Base-by-base conservation (phyloP, 2,113 vertebrate species). In the Mesembrinibis cayennensis region DNA sequence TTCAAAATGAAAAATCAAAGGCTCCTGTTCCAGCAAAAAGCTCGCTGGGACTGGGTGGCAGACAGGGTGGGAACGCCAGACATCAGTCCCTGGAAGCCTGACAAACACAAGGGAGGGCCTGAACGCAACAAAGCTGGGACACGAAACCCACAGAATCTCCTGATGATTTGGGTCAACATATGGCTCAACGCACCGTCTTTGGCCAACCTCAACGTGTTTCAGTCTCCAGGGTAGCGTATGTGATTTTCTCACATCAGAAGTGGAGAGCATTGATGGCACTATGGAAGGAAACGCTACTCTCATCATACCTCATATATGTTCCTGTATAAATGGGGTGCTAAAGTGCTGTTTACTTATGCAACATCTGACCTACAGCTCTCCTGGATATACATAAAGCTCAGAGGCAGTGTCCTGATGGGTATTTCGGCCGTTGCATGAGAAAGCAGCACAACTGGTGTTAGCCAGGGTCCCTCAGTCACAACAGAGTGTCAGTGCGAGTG, bases 61-160 rank as follows among this genome's bases (percentile, higher is more conserved):
- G 96, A 96, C 96, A 82, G 96, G 96, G 93, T 93, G 96, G 95
- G 92, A 96, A 94, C 38, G 59, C 92, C 96, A 97, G 96, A 95
- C 96, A 95, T 56, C 87, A 95, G 93, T 76, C 62, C 66, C 96
- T 97, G 96, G 96, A 95, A 96, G 93, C 66, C 78, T 96, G 95
- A 96, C 93, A 97, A 93, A 70, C 53, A 82, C 74, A 79, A 77
- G 95, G 92, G 90, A 96, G 90, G 86, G 86, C 76, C 93, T 83
- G 79, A 97, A 69, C 0, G 9, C 94, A 86, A 93, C 85, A 95
- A 96, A 96, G 96, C 96, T 95, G 90, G 92, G 92, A 81, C 79
- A 61, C 3, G 0, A 97, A 97, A 90, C 72, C 82, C 90, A 78
- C 90, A 95, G 88, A 83, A 73, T 93, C 89, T 93, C 90, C 87